phyloP scores from a whole-genome alignment of 2,113 vertebrate species.

The Callorhinus ursinus region DNA sequence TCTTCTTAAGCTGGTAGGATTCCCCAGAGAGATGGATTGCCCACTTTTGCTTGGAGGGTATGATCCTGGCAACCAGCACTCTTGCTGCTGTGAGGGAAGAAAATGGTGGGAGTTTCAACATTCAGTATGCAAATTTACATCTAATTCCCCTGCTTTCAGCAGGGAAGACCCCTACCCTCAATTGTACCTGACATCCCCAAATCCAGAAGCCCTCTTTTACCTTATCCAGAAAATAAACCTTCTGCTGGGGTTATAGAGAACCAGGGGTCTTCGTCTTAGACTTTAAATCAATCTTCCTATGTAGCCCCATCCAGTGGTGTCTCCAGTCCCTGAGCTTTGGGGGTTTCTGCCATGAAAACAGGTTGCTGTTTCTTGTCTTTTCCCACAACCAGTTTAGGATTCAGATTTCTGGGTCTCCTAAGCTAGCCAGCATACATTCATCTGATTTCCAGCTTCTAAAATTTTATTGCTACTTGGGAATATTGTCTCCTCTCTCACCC shows the following conservation, averaged over 20 bases:
- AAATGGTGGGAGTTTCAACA: neutral
- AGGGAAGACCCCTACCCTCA: neutral
- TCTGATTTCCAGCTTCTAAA: conserved; percentile 17
- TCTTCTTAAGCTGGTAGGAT: neutral
- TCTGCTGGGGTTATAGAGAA: neutral
- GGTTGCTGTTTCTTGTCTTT: conserved; percentile 7
- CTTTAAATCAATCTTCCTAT: neutral
- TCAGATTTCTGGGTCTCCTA: neutral
- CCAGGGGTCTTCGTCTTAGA: neutral
- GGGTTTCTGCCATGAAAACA: neutral
- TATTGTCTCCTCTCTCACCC: neutral
- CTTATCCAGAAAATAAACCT: neutral
- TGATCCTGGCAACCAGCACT: neutral
- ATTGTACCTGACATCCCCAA: neutral
- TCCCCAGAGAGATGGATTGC: neutral
- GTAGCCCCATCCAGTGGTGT: neutral
- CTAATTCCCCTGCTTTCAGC: neutral
- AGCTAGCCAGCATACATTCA: neutral
- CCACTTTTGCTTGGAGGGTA: neutral
- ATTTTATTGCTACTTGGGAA: neutral
- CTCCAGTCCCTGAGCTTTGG: neutral
- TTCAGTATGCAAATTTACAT: neutral
- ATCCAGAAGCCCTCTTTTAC: conserved; percentile 23
- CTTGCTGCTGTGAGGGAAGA: neutral
- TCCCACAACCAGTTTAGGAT: neutral